These are phyloP conservation scores for Trichomycterus rosablanca DNA, from an alignment of 2,113 vertebrate species.

Conservation along the genomic window DNA sequence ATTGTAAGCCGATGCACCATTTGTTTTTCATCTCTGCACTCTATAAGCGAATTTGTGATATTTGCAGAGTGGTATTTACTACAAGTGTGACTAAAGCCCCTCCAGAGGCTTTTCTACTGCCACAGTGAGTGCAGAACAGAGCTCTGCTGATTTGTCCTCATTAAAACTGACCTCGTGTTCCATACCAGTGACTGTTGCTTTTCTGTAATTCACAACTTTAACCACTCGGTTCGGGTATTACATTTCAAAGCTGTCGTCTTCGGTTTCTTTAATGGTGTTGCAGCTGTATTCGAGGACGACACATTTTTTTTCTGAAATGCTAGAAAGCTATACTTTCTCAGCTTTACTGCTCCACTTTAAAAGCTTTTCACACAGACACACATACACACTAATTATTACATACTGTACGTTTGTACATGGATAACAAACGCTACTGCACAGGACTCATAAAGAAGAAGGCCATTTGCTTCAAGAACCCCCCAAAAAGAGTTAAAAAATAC, in stretches of 20 bases:
- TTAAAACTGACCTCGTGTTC: conserved; percentile 15
- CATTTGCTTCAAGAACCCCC: conserved; percentile 45
- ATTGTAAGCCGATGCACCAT: background rate
- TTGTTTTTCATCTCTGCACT: conserved; percentile 33
- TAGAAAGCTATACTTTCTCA: conserved; percentile 1
- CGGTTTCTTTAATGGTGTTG: conserved; percentile 28
- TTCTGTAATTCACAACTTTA: conserved; percentile 21
- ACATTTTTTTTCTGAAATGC: conserved; percentile 5
- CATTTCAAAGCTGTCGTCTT: conserved; percentile 27
- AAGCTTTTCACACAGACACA: conserved; percentile 29
- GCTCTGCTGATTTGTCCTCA: conserved; percentile 27
- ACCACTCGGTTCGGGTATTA: conserved; percentile 24
- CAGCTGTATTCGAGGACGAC: no score
- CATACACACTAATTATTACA: conserved; percentile 21
- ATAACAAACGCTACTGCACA: conserved; percentile 32
- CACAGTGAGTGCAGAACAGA: conserved; percentile 20
- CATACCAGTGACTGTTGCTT: conserved; percentile 17
- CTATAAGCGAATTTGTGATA: conserved; percentile 16
- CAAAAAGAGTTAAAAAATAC: conserved; percentile 70
- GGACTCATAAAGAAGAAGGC: conserved; percentile 29
- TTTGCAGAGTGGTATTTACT: conserved; percentile 24
- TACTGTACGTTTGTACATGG: conserved; percentile 48
- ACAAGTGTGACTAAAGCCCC: conserved; percentile 7
- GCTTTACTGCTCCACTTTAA: background rate
- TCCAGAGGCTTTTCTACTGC: conserved; percentile 2